phyloP scores from a whole-genome alignment of 2,888 invertebrate species.

The Germaria angustata region DNA sequence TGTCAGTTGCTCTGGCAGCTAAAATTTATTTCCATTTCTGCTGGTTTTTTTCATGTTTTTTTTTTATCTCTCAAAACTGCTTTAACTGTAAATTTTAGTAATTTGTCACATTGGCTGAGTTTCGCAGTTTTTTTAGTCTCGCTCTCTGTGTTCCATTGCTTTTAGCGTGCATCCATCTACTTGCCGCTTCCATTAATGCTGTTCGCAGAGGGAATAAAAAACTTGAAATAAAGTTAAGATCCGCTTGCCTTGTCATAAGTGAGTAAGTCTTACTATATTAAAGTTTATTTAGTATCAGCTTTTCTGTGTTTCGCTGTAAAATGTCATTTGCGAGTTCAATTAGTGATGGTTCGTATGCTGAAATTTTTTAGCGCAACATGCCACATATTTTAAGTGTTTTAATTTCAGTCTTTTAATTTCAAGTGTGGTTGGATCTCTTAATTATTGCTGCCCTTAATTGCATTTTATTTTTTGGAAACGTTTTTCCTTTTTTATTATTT shows the following conservation, averaged over 20 bases:
- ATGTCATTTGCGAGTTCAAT: conserved; percentile 45
- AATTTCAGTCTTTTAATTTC: conserved; percentile 14
- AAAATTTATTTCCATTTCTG: conserved; percentile 30
- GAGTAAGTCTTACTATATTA: conserved; percentile 10
- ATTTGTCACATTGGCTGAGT: conserved; percentile 59
- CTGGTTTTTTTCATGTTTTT: background rate
- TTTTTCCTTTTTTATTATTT: background rate
- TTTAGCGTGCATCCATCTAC: conserved; percentile 21
- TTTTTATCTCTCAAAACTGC: background rate
- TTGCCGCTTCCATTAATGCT: background rate
- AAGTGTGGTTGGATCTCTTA: conserved; percentile 13
- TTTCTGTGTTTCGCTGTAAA: background rate
- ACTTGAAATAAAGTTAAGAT: conserved; percentile 6
- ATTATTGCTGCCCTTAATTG: conserved; percentile 17
- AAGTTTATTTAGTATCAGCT: conserved; percentile 5
- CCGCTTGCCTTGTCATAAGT: conserved; percentile 20
- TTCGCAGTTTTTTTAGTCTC: background rate
- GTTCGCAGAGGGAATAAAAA: background rate
- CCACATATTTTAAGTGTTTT: conserved; percentile 25
- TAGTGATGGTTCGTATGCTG: conserved; percentile 40
- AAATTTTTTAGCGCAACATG: conserved; percentile 30
- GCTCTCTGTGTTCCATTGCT: conserved; percentile 6
- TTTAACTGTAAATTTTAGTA: conserved; percentile 48
- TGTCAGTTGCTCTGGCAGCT: conserved; percentile 41
- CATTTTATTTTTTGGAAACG: background rate